Evolutionary conservation across 2,888 invertebrate species (phyloP), one percentile per base, ranked within the genome.

Genomic region (Ormyrus thymus): DNA sequence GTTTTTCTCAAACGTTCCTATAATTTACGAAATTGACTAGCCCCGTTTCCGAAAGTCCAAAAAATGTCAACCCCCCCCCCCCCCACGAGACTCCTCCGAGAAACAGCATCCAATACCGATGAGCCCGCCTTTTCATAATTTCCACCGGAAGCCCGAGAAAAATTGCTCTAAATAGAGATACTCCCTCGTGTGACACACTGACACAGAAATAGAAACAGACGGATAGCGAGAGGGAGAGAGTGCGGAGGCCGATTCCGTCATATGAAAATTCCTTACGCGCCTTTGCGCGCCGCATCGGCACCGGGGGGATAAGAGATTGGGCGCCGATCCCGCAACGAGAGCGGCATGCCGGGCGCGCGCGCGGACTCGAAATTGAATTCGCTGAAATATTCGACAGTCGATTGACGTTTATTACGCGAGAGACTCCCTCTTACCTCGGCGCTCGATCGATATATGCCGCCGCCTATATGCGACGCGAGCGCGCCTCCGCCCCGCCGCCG

Each of bases 321-420:
- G 58, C 59, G 58, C 59, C 73, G 62, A 65, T 29, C 29, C 29
- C 29, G 29, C 29, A 29, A 2, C 29, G 29, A 29, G 29, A 29
- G 29, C 29, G 29, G 29, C 29, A 29, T 1, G 29, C 2, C 29
- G 58, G 64, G 51, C 61, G 68, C 51, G 68, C 43, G 73, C 5
- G 55, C 53, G 65, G 56, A 66, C 70, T 65, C 72, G 43, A 76
- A 77, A 69, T 74, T 80, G 73, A 82, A 81, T 83, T 83, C 78
- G 80, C 72, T 69, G 80, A 82, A 81, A 82, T 82, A 83, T 81
- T 82, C 81, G 83, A 83, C 82, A 82, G 80, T 58, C 79, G 79
- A 84, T 79, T 81, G 83, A 83, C 83, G 77, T 82, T 83, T 81
- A 80, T 81, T 80, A 76, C 71, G 62, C 29, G 4, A 7, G 3